Conservation (phyloP, 2,888 invertebrate species). For the Tetropium fuscum region DNA sequence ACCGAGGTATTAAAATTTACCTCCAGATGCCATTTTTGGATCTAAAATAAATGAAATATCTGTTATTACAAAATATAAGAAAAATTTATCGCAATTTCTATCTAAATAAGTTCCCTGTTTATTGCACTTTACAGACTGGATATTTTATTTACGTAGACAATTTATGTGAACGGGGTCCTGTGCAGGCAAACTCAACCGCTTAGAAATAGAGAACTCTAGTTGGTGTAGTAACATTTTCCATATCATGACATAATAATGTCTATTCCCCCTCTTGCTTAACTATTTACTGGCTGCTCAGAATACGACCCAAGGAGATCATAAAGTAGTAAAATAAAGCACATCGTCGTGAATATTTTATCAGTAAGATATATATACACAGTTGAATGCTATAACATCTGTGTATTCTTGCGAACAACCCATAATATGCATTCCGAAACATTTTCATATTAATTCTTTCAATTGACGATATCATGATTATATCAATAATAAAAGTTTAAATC, state of each 20-base stretch:
- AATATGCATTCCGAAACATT: neutral
- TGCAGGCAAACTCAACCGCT: neutral
- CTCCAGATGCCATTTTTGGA: too few species aligned
- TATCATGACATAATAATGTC: conserved; percentile 55
- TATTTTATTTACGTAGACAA: conserved; percentile 1
- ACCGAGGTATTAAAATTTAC: too few species aligned
- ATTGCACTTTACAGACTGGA: neutral
- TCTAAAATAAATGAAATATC: too few species aligned
- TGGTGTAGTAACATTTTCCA: conserved; percentile 25
- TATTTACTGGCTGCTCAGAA: conserved; percentile 54
- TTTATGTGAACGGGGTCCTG: conserved; percentile 2
- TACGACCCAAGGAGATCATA: conserved; percentile 52
- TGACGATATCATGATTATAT: too few species aligned
- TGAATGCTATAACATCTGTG: conserved; percentile 5
- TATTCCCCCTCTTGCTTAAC: conserved; percentile 51
- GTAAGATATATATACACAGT: conserved; percentile 54
- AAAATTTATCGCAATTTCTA: neutral
- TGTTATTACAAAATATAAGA: neutral
- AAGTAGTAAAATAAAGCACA: conserved; percentile 57
- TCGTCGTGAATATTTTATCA: conserved; percentile 58
- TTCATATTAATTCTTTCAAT: too few species aligned
- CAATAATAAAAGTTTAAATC: too few species aligned
- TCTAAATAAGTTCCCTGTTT: conserved; percentile 5
- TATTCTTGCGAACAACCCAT: neutral
- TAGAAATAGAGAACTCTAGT: conserved; percentile 12